Evolutionary conservation across 1,140 invertebrate genomes (phyloP).

Genomic region (Drosophila arawakana): DNA sequence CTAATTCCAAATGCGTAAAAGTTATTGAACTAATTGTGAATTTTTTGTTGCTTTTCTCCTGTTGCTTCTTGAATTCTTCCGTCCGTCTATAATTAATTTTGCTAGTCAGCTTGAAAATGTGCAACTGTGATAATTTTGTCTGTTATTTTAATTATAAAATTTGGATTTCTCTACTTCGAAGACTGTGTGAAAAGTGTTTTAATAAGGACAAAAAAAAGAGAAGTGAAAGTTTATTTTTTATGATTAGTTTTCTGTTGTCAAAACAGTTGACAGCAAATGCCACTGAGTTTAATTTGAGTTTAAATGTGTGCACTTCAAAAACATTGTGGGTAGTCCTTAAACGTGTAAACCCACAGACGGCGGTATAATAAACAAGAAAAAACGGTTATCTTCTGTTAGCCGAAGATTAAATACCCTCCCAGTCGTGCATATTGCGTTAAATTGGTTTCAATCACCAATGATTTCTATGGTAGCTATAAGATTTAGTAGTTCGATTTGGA

Average conservation of each 20-base stretch:
- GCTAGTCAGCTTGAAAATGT: not conserved
- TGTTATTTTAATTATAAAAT: constrained; percentile 11
- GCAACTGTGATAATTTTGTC: constrained; percentile 22
- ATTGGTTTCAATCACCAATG: too few species aligned
- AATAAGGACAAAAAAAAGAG: not conserved
- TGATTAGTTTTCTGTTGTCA: constrained; percentile 1
- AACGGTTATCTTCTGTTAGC: too few species aligned
- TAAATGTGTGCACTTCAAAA: too few species aligned
- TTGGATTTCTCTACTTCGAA: not conserved
- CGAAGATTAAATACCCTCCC: too few species aligned
- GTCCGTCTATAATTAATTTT: constrained; percentile 6
- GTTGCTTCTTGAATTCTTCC: not conserved
- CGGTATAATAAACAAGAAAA: too few species aligned
- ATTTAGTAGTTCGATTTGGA: too few species aligned
- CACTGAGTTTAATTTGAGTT: too few species aligned
- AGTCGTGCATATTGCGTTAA: too few species aligned
- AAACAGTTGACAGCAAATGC: not conserved
- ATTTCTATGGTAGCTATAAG: too few species aligned
- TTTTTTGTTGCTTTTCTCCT: too few species aligned
- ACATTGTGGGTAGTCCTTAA: too few species aligned
- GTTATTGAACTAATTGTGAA: not conserved
- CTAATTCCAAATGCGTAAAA: not conserved
- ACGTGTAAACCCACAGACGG: too few species aligned
- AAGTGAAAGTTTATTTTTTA: not conserved
- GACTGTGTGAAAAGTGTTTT: constrained; percentile 1